Evolutionary conservation across 92 coral and sea anemone species (phyloP), one percentile per base, ranked within the genome.

Genomic region (Phenganax stokvisi): DNA sequence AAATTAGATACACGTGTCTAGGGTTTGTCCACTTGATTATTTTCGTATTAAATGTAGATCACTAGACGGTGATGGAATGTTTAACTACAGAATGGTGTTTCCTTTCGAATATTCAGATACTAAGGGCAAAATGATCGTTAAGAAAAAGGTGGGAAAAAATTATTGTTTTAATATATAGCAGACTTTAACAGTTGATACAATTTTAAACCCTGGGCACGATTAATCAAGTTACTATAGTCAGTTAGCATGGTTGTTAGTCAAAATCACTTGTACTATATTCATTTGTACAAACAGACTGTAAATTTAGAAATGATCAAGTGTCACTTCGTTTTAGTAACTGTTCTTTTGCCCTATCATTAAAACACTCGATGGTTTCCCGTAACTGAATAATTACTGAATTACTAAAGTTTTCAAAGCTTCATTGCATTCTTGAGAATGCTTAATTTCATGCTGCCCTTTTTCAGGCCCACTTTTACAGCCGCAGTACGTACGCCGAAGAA

Each of bases 31-130:
- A 7, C 67, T 61, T 28, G 69, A 53, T 9, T 61, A 5, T 81
- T 47, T 8, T 51, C 30, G 10, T 25, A 12, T 11, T 53, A 1
- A 37, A 37, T 75, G 9, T 62, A 89, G 91, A 77, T 89, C 89
- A 10, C 71, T 84, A 29, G 85, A 89, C 61, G 91, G 91, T 9
- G 87, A 83, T 52, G 91, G 91, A 17, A 89, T 84, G 58, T 89
- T 89, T 59, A 89, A 86, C 88, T 89, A 85, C 84, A 72, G 89
- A 67, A 83, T 89, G 91, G 89, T 86, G 63, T 89, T 89, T 72
- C 89, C 87, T n/a, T 86, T 89, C 54, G 85, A 83, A 8, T 89
- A 69, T 77, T 81, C 80, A 56, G 87, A 86, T 2, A 80, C 85
- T 55, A 81, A 89, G 29, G 80, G 82, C 61, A 75, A 78, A 80